Conservation (phyloP, 2,888 invertebrate genomes). For the Noctuana brunneofusca region DNA sequence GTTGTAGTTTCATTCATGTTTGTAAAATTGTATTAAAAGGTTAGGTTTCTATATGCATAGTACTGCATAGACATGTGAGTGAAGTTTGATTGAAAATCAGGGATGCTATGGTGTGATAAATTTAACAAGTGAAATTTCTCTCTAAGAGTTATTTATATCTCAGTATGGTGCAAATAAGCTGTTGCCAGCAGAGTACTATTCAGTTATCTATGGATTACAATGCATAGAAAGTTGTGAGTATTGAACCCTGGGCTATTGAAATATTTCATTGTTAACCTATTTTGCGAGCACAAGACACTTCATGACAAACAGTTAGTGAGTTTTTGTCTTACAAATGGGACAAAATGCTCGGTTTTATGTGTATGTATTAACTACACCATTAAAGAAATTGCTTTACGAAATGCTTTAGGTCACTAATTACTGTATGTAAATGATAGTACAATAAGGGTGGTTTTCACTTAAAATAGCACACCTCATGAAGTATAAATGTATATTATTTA, state of each 20-base stretch:
- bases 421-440: constrained; percentile 6
- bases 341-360: constrained; percentile 3
- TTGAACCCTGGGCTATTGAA: constrained; percentile 28
- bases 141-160: constrained; percentile 49
- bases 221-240: constrained; percentile 78
- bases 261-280: constrained; percentile 18
- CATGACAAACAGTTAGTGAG: neutral
- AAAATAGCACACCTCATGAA: neutral
- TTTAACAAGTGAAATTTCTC: constrained; percentile 61
- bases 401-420: constrained; percentile 15
- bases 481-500: neutral
- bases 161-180: constrained; percentile 11
- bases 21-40: constrained; percentile 4
- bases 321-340: neutral
- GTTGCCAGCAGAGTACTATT: constrained; percentile 8
- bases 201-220: constrained; percentile 41
- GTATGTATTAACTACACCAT: constrained; percentile 3
- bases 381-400: constrained; percentile 25
- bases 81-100: constrained; percentile 51
- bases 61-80: constrained; percentile 12
- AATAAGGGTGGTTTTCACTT: constrained; percentile 9
- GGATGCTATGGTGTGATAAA: constrained; percentile 60
- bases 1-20: constrained; percentile 24
- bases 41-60: constrained; percentile 3
- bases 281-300: neutral